A percentile compares a stretch with the other conserved stretches of the same genome.
phyloP scores from a whole-genome alignment of 2,113 vertebrate genomes.

The Chaetorhynchus papuensis region DNA sequence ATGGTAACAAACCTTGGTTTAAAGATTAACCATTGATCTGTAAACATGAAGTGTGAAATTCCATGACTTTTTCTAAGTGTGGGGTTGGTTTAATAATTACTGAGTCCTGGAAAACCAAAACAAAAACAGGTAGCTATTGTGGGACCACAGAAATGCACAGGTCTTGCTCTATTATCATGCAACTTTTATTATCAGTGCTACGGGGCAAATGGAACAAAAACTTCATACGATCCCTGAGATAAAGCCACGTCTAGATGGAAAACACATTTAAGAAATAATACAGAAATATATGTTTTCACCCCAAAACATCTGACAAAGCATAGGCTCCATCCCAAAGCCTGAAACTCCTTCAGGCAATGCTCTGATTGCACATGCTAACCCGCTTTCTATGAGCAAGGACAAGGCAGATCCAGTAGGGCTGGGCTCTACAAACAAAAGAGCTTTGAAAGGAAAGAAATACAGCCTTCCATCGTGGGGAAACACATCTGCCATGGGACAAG shows the following conservation, averaged over 20 bases:
- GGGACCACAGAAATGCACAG: not conserved
- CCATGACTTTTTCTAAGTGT: not conserved
- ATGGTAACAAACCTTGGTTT: not conserved
- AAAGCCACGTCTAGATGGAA: not conserved
- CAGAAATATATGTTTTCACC: not conserved
- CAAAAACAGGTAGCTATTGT: not conserved
- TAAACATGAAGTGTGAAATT: not conserved
- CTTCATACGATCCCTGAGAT: not conserved
- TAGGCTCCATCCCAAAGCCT: not conserved
- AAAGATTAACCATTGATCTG: not conserved
- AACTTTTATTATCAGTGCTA: not conserved
- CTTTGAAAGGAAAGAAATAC: not conserved
- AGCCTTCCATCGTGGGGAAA: not conserved
- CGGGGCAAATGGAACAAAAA: not conserved
- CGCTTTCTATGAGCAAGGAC: not conserved
- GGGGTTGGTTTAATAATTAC: not conserved
- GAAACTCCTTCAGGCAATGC: not conserved
- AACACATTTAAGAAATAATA: not conserved
- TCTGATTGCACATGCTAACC: not conserved
- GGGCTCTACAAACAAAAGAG: not conserved
- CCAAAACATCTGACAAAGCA: not conserved
- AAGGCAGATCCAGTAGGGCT: not conserved
- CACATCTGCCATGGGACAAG: rapidly evolving
- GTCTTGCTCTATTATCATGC: not conserved
- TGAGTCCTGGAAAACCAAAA: not conserved